Evolutionary conservation across 2,113 vertebrate genomes (phyloP).

Genomic region (Tyto alba): DNA sequence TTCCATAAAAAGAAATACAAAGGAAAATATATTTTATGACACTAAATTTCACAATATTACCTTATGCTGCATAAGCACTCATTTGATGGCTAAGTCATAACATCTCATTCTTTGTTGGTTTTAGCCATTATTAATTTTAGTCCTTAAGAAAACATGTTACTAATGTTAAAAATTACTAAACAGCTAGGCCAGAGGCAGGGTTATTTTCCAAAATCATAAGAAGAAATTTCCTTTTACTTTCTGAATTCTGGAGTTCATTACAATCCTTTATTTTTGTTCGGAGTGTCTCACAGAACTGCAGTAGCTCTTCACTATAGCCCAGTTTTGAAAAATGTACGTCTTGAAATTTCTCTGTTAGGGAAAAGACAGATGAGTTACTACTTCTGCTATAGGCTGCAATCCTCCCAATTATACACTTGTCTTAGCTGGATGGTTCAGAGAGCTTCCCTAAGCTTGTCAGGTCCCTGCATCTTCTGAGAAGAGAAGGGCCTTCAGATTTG

Average conservation of each 20-base stretch:
- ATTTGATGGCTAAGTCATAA: not conserved
- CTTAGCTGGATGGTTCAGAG: not conserved
- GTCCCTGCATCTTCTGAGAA: not conserved
- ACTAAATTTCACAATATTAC: not conserved
- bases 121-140: not conserved
- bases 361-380: not conserved
- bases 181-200: not conserved
- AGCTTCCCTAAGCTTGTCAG: not conserved
- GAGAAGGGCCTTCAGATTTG: not conserved
- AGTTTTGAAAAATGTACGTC: not conserved
- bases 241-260: not conserved
- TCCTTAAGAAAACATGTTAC: not conserved
- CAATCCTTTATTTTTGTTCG: not conserved
- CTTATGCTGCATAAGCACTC: not conserved
- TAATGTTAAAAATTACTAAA: not conserved
- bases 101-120: not conserved
- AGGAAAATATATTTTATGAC: not conserved
- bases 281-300: not conserved
- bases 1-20: slow-evolving; percentile 42
- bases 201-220: not conserved
- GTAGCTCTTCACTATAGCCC: not conserved
- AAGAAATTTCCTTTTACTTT: not conserved
- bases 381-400: not conserved
- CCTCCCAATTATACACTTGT: not conserved
- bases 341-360: not conserved